Conservation (phyloP, 2,113 vertebrate species). For the Brachionichthys hirsutus region DNA sequence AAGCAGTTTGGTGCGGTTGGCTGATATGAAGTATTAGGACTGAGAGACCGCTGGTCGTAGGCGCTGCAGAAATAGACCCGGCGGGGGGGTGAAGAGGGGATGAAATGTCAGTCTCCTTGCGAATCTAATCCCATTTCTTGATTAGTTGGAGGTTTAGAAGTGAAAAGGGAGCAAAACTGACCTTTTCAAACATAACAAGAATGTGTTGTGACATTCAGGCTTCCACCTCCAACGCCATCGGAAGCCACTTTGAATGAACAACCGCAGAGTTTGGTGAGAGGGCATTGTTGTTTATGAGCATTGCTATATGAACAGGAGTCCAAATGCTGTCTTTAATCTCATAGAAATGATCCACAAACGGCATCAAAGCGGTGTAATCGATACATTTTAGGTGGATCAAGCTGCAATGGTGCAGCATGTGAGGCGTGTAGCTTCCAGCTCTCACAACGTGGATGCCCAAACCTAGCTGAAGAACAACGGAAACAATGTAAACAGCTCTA, state of each 20-base stretch:
- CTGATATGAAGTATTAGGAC: conserved; percentile 41
- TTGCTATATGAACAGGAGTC: conserved; percentile 25
- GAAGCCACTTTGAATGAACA: conserved; percentile 41
- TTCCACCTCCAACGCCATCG: conserved; percentile 40
- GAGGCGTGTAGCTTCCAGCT: too few relatives aligned
- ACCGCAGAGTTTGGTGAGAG: conserved; percentile 29
- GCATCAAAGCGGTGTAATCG: too few relatives aligned
- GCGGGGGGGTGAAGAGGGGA: conserved; percentile 17
- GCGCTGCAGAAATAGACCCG: conserved; percentile 25
- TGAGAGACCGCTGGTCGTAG: conserved; percentile 20
- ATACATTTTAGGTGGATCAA: too few relatives aligned
- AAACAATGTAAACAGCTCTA: conserved; percentile 39
- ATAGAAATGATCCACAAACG: too few relatives aligned
- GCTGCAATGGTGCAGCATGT: too few relatives aligned
- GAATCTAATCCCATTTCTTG: conserved; percentile 28
- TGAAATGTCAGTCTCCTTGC: conserved; percentile 35
- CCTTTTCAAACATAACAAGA: conserved; percentile 58
- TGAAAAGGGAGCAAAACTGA: conserved; percentile 30
- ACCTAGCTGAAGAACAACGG: conserved; percentile 22
- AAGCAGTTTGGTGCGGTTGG: conserved; percentile 25
- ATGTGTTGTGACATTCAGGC: conserved; percentile 61
- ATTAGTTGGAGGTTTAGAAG: not conserved
- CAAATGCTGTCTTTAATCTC: not conserved
- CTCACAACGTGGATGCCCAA: conserved; percentile 2
- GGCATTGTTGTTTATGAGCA: conserved; percentile 54